Conservation (phyloP, 2,888 invertebrate species). For the Spisula subtruncata region DNA sequence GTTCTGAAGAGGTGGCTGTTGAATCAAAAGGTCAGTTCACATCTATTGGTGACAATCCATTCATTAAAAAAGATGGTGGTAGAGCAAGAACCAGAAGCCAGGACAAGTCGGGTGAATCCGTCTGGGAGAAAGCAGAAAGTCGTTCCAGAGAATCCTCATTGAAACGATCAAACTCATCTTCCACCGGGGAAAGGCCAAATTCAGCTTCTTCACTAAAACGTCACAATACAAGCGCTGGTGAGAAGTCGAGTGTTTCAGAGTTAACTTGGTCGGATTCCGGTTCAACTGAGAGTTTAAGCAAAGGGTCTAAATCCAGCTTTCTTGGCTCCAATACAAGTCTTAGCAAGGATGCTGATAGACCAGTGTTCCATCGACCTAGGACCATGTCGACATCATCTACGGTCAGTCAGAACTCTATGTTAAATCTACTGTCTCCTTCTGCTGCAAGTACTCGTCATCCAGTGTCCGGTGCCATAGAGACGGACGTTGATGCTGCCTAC, state of each 20-base stretch:
- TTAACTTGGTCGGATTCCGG: constrained; percentile 71
- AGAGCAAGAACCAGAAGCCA: constrained; percentile 58
- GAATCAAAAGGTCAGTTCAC: constrained; percentile 68
- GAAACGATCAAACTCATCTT: constrained; percentile 58
- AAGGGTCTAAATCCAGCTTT: constrained; percentile 55
- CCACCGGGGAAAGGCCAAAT: constrained; percentile 38
- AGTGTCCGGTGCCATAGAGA: constrained; percentile 63
- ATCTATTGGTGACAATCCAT: constrained; percentile 71
- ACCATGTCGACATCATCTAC: constrained; percentile 42
- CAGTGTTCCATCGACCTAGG: constrained; percentile 39
- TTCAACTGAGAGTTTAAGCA: constrained; percentile 60
- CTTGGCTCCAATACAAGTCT: constrained; percentile 57
- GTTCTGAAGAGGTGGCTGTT: constrained; percentile 43
- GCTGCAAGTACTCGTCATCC: constrained; percentile 50
- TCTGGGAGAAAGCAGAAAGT: constrained; percentile 66
- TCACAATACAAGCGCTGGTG: constrained; percentile 65
- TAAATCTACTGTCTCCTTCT: constrained; percentile 57
- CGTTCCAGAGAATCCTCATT: constrained; percentile 65
- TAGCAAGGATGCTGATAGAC: constrained; percentile 30
- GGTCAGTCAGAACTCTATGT: constrained; percentile 63
- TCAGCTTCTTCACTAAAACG: constrained; percentile 50
- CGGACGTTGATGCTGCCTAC: constrained; percentile 70
- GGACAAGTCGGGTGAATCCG: constrained; percentile 59
- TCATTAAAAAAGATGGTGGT: constrained; percentile 72
- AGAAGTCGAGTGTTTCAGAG: constrained; percentile 64